These are phyloP conservation scores for Lipotes vexillifer DNA, from an alignment of 2,113 vertebrate genomes.

Conservation along the genomic window DNA sequence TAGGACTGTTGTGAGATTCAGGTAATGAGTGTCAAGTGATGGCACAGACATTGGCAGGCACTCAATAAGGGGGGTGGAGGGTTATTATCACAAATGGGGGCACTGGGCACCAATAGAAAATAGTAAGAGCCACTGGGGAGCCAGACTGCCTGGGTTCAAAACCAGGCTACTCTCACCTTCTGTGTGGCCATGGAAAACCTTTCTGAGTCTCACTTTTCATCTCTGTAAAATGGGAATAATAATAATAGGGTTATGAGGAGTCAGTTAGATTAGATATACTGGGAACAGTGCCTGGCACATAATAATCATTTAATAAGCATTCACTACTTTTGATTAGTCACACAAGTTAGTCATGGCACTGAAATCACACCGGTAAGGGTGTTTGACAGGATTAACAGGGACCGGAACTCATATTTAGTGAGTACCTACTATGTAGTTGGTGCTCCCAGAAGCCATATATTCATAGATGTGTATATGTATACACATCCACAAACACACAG, in stretches of 20 bases:
- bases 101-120: background rate
- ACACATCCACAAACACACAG: background rate
- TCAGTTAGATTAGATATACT: background rate
- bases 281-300: background rate
- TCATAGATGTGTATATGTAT: background rate
- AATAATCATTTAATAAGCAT: background rate
- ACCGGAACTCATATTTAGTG: background rate
- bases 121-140: too few species aligned
- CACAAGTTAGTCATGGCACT: background rate
- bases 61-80: fast-evolving
- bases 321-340: background rate
- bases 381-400: background rate
- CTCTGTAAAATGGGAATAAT: background rate
- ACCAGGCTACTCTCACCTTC: background rate
- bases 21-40: too few species aligned
- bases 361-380: background rate
- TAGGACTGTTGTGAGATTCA: background rate
- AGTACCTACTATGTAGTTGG: background rate
- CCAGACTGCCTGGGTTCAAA: background rate
- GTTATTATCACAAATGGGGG: background rate
- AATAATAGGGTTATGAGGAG: background rate
- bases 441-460: background rate
- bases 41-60: background rate
- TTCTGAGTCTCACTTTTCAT: background rate
- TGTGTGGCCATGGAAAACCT: background rate